Conservation (phyloP, 92 coral and sea anemone species). For the Virgularia gustaviana region DNA sequence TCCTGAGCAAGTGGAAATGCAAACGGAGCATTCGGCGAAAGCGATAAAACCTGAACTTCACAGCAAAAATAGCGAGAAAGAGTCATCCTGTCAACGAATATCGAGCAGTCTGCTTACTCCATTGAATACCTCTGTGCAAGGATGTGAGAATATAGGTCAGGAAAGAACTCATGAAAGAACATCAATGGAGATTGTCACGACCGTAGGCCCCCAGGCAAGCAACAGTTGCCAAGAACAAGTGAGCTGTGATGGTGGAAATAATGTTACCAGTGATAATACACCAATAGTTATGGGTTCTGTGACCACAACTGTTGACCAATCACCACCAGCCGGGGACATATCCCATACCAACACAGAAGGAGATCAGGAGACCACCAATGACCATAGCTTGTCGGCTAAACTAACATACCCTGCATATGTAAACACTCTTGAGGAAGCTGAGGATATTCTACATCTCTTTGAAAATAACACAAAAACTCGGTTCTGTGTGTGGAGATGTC, state of each 20-base stretch:
- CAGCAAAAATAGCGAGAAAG: not conserved
- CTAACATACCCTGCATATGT: constrained; percentile 12
- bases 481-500: constrained; percentile 23
- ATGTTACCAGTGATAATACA: not conserved
- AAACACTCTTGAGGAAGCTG: not conserved
- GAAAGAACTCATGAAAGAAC: too few relatives aligned
- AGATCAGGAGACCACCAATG: too few relatives aligned
- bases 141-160: not conserved
- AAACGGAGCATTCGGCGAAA: not conserved
- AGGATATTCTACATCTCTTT: constrained; percentile 16
- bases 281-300: too few relatives aligned
- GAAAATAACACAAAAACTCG: constrained; percentile 11
- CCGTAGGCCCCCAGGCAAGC: too few relatives aligned
- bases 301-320: too few relatives aligned
- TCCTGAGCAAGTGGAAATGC: not conserved
- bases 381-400: too few relatives aligned
- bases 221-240: too few relatives aligned
- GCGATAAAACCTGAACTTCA: not conserved
- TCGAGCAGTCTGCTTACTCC: not conserved
- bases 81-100: too few relatives aligned
- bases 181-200: too few relatives aligned
- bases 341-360: too few relatives aligned
- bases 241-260: too few relatives aligned
- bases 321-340: too few relatives aligned
- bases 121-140: not conserved